A percentile compares a stretch with the other conserved stretches of the same genome.
Conservation (phyloP, 2,113 vertebrate genomes). For the Aythya baeri region DNA sequence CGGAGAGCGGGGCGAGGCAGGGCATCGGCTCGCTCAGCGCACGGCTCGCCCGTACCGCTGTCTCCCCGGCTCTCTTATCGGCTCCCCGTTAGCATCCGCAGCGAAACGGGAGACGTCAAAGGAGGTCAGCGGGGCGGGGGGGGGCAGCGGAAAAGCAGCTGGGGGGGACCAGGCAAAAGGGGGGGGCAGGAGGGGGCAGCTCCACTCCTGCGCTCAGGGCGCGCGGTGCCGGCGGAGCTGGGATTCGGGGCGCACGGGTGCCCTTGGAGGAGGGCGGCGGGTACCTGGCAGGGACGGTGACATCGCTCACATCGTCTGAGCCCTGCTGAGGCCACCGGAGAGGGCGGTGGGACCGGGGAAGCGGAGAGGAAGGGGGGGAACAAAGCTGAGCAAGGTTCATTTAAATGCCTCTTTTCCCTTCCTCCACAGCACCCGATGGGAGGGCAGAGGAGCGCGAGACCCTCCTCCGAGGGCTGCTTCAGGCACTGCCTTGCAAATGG, state of each 20-base stretch:
- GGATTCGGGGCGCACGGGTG: not conserved
- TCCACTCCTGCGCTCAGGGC: not conserved
- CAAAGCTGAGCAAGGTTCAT: not conserved
- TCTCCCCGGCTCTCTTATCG: constrained; percentile 8
- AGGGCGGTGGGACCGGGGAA: not conserved
- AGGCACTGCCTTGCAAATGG: not conserved
- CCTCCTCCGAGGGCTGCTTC: not conserved
- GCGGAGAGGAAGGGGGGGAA: not conserved
- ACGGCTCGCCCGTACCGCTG: not conserved
- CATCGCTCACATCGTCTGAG: not conserved
- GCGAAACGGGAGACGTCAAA: constrained; percentile 20
- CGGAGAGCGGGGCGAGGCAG: not conserved
- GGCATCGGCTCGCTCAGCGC: not conserved
- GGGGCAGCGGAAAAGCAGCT: not conserved
- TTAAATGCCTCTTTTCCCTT: not conserved
- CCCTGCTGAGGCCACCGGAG: not conserved
- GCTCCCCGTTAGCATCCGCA: not conserved
- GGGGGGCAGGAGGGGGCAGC: not conserved
- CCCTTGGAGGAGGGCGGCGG: not conserved
- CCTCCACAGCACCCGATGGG: not conserved
- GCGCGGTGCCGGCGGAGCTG: not conserved
- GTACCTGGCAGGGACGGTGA: not conserved
- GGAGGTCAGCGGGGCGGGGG: not conserved
- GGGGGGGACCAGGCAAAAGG: not conserved
- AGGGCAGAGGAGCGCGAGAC: not conserved